Conservation (phyloP, 2,888 invertebrate species). For the Anorthoa munda region DNA sequence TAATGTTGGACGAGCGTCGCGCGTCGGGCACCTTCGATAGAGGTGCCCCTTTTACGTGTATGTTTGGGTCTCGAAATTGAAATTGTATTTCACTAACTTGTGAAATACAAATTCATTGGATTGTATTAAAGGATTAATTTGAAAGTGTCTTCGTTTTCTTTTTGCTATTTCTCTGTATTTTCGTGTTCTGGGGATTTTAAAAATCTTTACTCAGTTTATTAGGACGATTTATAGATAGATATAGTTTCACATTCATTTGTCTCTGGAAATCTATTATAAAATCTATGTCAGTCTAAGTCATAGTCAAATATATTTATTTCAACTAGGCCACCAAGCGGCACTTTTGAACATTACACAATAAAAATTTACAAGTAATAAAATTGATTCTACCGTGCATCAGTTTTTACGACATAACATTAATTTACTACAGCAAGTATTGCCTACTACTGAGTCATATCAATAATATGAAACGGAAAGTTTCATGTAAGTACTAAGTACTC, state of each 20-base stretch:
- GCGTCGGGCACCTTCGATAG: constrained; percentile 12
- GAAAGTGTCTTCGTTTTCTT: background rate
- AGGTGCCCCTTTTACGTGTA: constrained; percentile 9
- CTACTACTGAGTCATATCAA: background rate
- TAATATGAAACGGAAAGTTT: background rate
- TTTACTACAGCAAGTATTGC: background rate
- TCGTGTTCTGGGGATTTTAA: no score
- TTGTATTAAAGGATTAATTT: background rate
- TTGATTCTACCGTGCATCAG: no score
- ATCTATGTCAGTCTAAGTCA: no score
- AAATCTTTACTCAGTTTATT: no score
- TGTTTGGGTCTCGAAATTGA: constrained; percentile 16
- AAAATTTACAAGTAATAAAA: no score
- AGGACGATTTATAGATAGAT: no score
- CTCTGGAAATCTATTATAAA: no score
- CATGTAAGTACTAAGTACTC: background rate
- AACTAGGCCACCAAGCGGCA: no score
- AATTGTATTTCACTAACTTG: constrained; percentile 3
- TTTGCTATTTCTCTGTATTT: background rate
- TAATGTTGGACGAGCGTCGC: constrained; percentile 38
- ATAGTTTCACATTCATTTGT: no score
- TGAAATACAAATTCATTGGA: no score
- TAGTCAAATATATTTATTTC: no score
- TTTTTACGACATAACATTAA: background rate
- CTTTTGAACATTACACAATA: no score